Base-by-base conservation (phyloP, 2,888 invertebrate species). In the Agrochola circellaris region DNA sequence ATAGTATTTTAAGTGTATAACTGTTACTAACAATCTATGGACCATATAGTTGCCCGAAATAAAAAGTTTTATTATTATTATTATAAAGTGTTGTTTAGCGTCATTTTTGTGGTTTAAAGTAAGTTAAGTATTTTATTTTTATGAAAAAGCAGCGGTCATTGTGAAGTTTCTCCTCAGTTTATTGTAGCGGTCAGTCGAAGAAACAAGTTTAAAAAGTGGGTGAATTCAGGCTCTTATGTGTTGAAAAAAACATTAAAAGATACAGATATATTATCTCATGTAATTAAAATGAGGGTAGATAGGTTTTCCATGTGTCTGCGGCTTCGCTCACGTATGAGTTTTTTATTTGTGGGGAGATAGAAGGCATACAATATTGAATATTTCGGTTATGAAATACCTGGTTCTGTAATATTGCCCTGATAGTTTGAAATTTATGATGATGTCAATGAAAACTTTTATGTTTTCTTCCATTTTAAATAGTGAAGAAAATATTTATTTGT, bases 61-160 rank as follows among this genome's bases (percentile, higher is more conserved):
- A n/a, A n/a, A n/a, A n/a, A n/a, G n/a, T n/a, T n/a, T n/a, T n/a
- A n/a, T n/a, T n/a, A n/a, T n/a, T n/a, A n/a, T n/a, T n/a, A n/a
- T n/a, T n/a, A n/a, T n/a, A n/a, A n/a, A 13, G 42, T 61, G 54
- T 45, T 48, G 17, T 62, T 34, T 4, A 2, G 9, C 34, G 23
- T 26, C n/a, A 56, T 73, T 65, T 73, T 79, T 65, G 30, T 60
- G 15, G 42, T 83, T 64, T 30, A 11, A 45, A n/a, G 8, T 30
- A 26, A 5, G 1, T 48, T 6, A 38, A 17, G 26, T 56, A 26
- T 45, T 15, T 48, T 34, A 23, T 23, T 15, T 23, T 15, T 0
- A 23, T 73, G 4, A n/a, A 0, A 34, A 48, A 15, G 17, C 0
- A 15, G 4, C n/a, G 23, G 8, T 7, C 5, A n/a, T 2, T 17